Percentiles rank a stretch among this genome's conserved stretches.
phyloP scores from a whole-genome alignment of 2,888 invertebrate species.

The Tubulanus polymorphus region DNA sequence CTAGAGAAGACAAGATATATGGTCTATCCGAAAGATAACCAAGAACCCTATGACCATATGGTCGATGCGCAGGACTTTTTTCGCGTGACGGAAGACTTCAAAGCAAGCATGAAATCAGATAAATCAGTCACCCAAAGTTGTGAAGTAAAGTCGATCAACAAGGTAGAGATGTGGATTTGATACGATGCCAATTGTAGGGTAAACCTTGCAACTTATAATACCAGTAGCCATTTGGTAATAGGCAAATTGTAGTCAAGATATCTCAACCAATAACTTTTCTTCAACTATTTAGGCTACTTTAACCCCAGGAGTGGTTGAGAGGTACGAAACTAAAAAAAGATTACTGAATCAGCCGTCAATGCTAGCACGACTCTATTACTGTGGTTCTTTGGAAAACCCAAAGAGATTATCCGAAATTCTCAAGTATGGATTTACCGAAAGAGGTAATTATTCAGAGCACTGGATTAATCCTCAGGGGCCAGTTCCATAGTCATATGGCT shows the following conservation, averaged over 20 bases:
- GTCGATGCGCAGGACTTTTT: slow-evolving; percentile 41
- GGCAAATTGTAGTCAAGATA: too few species aligned
- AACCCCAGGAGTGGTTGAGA: slow-evolving; percentile 21
- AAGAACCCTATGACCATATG: slow-evolving; percentile 41
- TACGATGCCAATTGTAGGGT: background rate
- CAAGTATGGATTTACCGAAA: slow-evolving; percentile 37
- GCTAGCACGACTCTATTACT: slow-evolving; percentile 41
- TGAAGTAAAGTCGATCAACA: slow-evolving; percentile 34
- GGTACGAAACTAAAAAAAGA: slow-evolving; percentile 21
- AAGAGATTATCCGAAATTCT: slow-evolving; percentile 37
- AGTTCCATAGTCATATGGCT: too few species aligned
- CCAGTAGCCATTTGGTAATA: background rate
- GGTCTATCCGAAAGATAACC: slow-evolving; percentile 2
- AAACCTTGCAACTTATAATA: background rate
- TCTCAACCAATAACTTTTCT: background rate
- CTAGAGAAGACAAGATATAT: slow-evolving; percentile 8
- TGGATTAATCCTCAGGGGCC: too few species aligned
- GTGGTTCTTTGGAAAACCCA: slow-evolving; percentile 37
- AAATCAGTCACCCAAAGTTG: slow-evolving; percentile 24
- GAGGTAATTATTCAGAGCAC: slow-evolving; percentile 29
- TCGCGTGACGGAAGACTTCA: slow-evolving; percentile 40
- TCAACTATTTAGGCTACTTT: slow-evolving; percentile 17
- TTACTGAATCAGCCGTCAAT: slow-evolving; percentile 29
- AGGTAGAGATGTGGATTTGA: slow-evolving; percentile 24
- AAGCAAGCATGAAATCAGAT: slow-evolving; percentile 33